phyloP scores from a whole-genome alignment of 92 coral and sea anemone species.

The Siderastrea radians region DNA sequence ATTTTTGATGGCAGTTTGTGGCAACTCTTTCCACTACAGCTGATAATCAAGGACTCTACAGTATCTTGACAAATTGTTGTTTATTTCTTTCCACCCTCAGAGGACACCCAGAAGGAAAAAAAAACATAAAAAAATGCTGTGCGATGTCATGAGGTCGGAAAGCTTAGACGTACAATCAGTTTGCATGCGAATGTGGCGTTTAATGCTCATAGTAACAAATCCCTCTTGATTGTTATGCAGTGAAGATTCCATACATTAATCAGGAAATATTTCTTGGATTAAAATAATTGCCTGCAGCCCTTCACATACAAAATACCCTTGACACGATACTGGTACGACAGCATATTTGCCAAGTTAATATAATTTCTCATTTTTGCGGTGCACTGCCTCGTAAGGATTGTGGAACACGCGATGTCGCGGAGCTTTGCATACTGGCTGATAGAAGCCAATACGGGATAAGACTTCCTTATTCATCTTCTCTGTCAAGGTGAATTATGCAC shows the following conservation, averaged over 20 bases:
- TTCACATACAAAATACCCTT: not conserved
- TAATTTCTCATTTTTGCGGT: not conserved
- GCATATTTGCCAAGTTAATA: not conserved
- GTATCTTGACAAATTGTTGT: not conserved
- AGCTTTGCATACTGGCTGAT: no score
- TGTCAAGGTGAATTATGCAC: no score
- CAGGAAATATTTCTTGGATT: slow-evolving; percentile 20
- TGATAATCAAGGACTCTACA: not conserved
- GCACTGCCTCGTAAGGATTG: not conserved
- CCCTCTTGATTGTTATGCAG: not conserved
- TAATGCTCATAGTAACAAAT: not conserved
- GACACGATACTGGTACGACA: not conserved
- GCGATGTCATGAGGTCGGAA: not conserved
- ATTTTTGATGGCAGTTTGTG: not conserved
- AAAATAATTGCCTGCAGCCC: not conserved
- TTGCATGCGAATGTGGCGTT: not conserved
- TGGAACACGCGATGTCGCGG: no score
- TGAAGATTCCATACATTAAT: not conserved
- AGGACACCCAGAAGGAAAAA: not conserved
- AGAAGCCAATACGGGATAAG: no score
- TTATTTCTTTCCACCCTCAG: not conserved
- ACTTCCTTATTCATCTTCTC: no score
- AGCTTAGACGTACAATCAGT: not conserved
- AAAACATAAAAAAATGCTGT: not conserved
- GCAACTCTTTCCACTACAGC: not conserved